phyloP scores from a whole-genome alignment of 2,888 invertebrate genomes.

The Conops quadrifasciatus region DNA sequence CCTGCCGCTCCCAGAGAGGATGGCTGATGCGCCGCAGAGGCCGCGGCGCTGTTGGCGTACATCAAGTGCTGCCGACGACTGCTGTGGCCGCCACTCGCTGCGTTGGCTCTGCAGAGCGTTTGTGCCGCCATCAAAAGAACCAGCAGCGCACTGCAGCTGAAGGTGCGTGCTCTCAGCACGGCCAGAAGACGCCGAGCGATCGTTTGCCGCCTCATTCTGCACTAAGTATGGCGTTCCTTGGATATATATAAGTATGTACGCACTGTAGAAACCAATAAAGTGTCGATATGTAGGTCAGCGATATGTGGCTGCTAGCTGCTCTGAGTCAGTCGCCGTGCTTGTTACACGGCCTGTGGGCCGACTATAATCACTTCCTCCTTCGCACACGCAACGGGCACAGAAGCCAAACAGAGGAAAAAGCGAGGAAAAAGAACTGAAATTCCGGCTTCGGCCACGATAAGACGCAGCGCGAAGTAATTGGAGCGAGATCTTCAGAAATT shows the following conservation, averaged over 20 bases:
- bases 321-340: not conserved
- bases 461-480: not conserved
- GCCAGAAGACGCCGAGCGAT: not conserved
- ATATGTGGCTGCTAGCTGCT: too few species aligned
- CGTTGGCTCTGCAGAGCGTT: constrained; percentile 33
- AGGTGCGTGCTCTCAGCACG: constrained; percentile 5
- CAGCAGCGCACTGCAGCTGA: constrained; percentile 26
- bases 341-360: not conserved
- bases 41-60: constrained; percentile 43
- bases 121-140: constrained; percentile 39
- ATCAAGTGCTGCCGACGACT: constrained; percentile 48
- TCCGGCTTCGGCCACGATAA: not conserved
- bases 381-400: constrained; percentile 17
- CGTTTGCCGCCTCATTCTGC: too few species aligned
- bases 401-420: not conserved
- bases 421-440: not conserved
- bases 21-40: constrained; percentile 27
- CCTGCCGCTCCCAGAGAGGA: constrained; percentile 15
- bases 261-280: too few species aligned
- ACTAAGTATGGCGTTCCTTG: not conserved
- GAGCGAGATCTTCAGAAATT: constrained; percentile 1
- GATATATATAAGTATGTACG: not conserved
- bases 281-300: too few species aligned
- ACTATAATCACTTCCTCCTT: not conserved
- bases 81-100: constrained; percentile 46